A percentile compares a stretch with the other conserved stretches of the same genome.
Conservation (phyloP, 2,888 invertebrate species). For the Petrophora chlorosata region DNA sequence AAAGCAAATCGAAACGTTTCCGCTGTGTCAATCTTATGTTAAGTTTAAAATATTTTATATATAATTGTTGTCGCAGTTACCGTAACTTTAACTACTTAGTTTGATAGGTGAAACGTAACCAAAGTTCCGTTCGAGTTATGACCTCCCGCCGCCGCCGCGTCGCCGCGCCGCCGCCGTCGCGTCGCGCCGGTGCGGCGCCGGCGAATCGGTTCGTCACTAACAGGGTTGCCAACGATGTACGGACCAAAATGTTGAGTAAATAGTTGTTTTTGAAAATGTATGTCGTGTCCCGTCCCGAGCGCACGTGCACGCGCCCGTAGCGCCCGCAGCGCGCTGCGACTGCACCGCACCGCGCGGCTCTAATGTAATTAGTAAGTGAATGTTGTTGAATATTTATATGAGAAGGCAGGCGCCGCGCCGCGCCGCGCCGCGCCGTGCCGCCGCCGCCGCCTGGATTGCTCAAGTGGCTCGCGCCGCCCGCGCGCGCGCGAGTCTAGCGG, state of each 20-base stretch:
- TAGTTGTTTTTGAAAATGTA: constrained; percentile 54
- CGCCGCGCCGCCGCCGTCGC: constrained; percentile 47
- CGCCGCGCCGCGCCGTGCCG: constrained; percentile 49
- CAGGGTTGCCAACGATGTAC: constrained; percentile 71
- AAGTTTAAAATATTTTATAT: constrained; percentile 57
- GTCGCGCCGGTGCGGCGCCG: constrained; percentile 51
- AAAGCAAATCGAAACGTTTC: constrained; percentile 43
- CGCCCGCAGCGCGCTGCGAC: too few species aligned
- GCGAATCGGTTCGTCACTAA: constrained; percentile 60
- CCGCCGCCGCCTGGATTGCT: constrained; percentile 58
- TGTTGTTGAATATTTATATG: constrained; percentile 58
- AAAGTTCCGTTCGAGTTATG: constrained; percentile 69
- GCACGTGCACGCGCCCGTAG: too few species aligned
- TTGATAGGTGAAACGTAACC: constrained; percentile 78
- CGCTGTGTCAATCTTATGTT: constrained; percentile 46
- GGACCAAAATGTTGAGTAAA: constrained; percentile 62
- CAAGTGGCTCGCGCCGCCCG: constrained; percentile 67
- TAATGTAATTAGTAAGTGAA: constrained; percentile 42
- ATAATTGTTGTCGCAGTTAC: constrained; percentile 71
- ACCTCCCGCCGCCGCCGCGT: constrained; percentile 42
- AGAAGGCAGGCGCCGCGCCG: constrained; percentile 43
- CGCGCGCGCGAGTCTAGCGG: constrained; percentile 64
- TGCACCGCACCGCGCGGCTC: constrained; percentile 23
- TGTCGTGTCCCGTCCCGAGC: constrained; percentile 61
- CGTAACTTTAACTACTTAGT: constrained; percentile 78